phyloP scores from a whole-genome alignment of 2,113 vertebrate species.

The Cichladusa arquata region DNA sequence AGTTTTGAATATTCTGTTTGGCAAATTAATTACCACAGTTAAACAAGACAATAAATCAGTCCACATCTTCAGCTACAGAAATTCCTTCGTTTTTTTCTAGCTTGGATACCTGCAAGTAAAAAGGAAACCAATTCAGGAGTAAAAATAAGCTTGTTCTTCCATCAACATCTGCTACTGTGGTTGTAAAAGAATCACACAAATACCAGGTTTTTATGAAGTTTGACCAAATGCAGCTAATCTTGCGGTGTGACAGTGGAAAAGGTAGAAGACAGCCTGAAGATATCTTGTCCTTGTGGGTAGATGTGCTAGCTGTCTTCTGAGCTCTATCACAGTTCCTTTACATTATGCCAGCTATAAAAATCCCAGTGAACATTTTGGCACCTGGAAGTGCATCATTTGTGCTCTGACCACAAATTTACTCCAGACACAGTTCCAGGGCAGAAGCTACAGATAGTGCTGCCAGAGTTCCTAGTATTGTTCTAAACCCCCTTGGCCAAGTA shows the following conservation, averaged over 20 bases:
- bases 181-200: neutral
- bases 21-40: neutral
- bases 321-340: neutral
- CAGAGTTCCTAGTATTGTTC: neutral
- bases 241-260: neutral
- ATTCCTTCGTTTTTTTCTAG: slow-evolving; percentile 43
- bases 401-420: neutral
- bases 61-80: neutral
- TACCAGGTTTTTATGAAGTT: neutral
- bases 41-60: slow-evolving; percentile 16
- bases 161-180: neutral
- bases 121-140: neutral
- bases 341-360: neutral
- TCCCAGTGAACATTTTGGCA: neutral
- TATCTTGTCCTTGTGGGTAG: fast-evolving
- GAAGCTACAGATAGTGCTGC: neutral
- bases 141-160: neutral
- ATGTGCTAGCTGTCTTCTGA: neutral
- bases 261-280: neutral
- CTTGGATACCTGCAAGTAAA: slow-evolving; percentile 58
- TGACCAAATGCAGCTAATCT: neutral
- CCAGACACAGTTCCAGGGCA: neutral
- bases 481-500: neutral
- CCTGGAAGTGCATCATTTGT: neutral
- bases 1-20: neutral